Percentiles rank a stretch among this genome's conserved stretches.
phyloP scores from a whole-genome alignment of 2,113 vertebrate species.

The Eulemur macaco region DNA sequence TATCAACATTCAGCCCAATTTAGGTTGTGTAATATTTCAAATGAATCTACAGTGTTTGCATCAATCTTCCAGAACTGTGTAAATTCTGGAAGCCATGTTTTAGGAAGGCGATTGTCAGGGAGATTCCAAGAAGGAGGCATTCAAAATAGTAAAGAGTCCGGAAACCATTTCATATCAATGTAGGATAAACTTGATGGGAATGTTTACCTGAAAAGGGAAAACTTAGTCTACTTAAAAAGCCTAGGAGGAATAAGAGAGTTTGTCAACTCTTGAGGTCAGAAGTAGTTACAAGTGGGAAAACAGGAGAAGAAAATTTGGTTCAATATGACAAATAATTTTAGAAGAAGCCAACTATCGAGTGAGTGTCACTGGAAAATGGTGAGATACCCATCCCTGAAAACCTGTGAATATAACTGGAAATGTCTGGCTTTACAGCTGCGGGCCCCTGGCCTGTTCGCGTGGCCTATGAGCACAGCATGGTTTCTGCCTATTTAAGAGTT shows the following conservation, averaged over 20 bases:
- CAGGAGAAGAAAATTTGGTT: not conserved
- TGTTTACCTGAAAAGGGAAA: not conserved
- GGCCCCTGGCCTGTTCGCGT: not conserved
- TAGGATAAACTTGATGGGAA: too few species aligned
- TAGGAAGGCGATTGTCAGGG: not conserved
- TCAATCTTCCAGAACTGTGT: not conserved
- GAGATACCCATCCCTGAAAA: not conserved
- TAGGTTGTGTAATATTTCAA: not conserved
- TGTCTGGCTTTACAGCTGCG: fast-evolving
- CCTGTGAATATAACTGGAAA: not conserved
- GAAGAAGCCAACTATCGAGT: not conserved
- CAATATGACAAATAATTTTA: not conserved
- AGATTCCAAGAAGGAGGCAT: not conserved
- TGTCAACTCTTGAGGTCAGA: not conserved
- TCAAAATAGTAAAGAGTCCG: not conserved
- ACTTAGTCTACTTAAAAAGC: not conserved
- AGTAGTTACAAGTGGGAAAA: not conserved
- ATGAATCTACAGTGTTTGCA: not conserved
- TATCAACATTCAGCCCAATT: not conserved
- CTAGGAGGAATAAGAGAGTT: not conserved
- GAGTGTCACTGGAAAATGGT: not conserved
- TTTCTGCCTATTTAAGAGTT: not conserved
- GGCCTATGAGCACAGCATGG: not conserved
- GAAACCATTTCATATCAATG: not conserved
- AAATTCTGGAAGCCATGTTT: not conserved